Conservation (phyloP, 1,140 invertebrate species). For the Papilio dardanus region DNA sequence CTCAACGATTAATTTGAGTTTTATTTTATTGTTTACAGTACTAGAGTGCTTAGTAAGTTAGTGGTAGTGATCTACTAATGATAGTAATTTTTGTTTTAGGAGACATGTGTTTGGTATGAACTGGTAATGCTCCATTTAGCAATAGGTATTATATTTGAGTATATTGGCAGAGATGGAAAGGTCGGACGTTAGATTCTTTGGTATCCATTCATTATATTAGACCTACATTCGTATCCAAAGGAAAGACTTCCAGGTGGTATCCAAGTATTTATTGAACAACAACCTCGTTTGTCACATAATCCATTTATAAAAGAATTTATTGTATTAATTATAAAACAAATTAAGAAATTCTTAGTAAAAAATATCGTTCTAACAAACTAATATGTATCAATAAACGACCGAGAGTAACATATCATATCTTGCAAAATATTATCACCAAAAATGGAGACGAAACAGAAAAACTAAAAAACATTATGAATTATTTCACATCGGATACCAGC, state of each 20-base stretch:
- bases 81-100: background rate
- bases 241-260: background rate
- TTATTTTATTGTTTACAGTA: background rate
- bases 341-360: constrained; percentile 20
- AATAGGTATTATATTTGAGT: background rate
- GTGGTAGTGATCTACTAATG: no score
- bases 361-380: constrained; percentile 17
- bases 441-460: constrained; percentile 30
- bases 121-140: background rate
- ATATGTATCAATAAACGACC: constrained; percentile 30
- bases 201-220: background rate
- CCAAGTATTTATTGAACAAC: background rate
- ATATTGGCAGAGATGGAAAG: background rate
- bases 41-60: background rate
- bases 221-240: background rate
- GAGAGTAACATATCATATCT: constrained; percentile 24
- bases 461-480: constrained; percentile 30
- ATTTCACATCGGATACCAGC: constrained; percentile 30
- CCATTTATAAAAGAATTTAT: constrained; percentile 4
- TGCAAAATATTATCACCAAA: constrained; percentile 27
- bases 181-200: background rate
- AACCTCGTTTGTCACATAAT: background rate
- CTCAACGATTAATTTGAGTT: background rate
- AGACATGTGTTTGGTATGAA: background rate
- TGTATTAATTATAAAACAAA: constrained; percentile 6